phyloP scores from a whole-genome alignment of 2,797 vertebrate species.

The Myioborus melanocephalus region DNA sequence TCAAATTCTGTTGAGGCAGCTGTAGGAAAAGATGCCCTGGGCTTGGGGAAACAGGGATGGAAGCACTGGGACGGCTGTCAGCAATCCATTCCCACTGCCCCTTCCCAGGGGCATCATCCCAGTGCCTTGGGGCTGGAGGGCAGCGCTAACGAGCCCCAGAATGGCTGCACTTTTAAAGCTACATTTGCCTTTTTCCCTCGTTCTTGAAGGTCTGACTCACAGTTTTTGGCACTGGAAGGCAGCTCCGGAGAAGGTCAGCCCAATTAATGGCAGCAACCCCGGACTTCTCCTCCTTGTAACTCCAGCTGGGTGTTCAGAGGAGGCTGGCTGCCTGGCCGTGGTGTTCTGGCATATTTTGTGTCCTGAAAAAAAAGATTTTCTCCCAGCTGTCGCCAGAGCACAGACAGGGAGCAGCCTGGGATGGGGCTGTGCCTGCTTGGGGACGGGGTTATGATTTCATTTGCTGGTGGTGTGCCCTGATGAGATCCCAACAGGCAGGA shows the following conservation, averaged over 20 bases:
- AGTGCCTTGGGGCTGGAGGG: not conserved
- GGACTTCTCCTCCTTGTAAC: not conserved
- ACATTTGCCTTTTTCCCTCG: not conserved
- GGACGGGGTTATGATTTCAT: not conserved
- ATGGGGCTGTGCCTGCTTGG: not conserved
- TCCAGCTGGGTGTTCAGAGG: not conserved
- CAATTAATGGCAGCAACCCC: not conserved
- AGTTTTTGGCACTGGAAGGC: slow-evolving; percentile 4
- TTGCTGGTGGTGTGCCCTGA: not conserved
- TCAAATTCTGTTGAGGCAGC: not conserved
- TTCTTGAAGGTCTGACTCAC: slow-evolving; percentile 38
- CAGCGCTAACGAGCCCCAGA: not conserved
- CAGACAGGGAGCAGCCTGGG: not conserved
- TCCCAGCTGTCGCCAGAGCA: not conserved
- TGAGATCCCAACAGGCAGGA: not conserved
- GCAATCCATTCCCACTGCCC: not conserved
- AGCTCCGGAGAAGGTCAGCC: not conserved
- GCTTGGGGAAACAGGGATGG: not conserved
- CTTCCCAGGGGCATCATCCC: not conserved
- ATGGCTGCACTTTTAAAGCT: not conserved
- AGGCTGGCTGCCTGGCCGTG: not conserved
- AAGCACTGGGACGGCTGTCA: not conserved
- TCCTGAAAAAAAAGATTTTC: not conserved
- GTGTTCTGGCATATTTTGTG: not conserved
- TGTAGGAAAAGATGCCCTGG: not conserved